Base-by-base conservation (phyloP, 2,888 invertebrate genomes). In the Noctua comes region DNA sequence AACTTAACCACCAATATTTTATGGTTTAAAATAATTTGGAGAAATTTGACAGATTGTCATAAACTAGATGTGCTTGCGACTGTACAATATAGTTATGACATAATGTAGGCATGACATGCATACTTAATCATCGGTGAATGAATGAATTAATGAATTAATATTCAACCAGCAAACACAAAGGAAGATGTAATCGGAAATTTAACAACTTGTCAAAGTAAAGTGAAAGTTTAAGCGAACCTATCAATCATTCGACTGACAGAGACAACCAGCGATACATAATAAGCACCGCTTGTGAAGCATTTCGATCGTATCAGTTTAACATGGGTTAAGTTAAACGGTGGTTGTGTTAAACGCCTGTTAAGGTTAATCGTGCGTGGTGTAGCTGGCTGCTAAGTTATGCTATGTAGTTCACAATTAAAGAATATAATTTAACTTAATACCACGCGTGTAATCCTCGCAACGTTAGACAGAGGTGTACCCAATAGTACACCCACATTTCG, bases 161-260 rank as follows among this genome's bases (percentile, higher is more conserved):
- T 62, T 46, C 43, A 62, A 66, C 59, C 21, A 36, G 51, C 40
- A 13, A 64, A 70, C 69, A 79, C 62, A 77, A 86, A 80, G 31
- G 70, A 48, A 76, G 74, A 73, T 73, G 51, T 77, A 76, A 77
- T 76, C 43, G 70, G 24, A 59, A 83, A 68, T 83, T 81, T 73
- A 79, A 77, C 88, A 78, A 81, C 72, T 84, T 77, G 88, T 85
- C 77, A 84, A 81, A 80, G 68, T 76, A 57, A 74, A 88, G 87
- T 73, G 87, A 87, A 87, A 87, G 87, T 81, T 66, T 46, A 77
- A 73, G 65, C 65, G 3, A 21, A 66, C 51, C 76, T 24, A 88
- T 87, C 75, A 81, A 87, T 87, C 84, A 88, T 84, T 68, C 59
- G 48, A 76, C 40, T 87, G 74, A 78, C 48, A 57, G 68, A 86